phyloP scores from a whole-genome alignment of 2,888 invertebrate genomes.

The Epinotia nisella region DNA sequence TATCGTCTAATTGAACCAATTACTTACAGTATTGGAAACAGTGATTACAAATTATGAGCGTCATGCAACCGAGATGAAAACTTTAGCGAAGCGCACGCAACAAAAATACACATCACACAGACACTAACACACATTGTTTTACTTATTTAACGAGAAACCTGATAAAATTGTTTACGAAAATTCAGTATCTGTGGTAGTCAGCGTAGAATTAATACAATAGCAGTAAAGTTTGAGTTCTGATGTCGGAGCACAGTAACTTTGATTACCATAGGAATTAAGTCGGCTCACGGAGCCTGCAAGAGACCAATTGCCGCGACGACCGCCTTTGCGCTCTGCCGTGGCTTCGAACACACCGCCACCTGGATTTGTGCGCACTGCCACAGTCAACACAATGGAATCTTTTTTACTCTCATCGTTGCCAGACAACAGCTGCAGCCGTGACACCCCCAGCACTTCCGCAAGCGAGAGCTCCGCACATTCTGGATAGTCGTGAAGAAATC shows the following conservation, averaged over 20 bases:
- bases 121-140: background rate
- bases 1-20: constrained; percentile 17
- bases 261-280: background rate
- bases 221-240: constrained; percentile 2
- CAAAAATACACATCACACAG: background rate
- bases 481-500: background rate
- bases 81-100: background rate
- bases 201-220: constrained; percentile 4
- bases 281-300: constrained; percentile 5
- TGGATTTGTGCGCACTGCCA: constrained; percentile 88
- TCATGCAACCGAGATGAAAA: background rate
- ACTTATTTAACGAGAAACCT: too few species aligned
- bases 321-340: constrained; percentile 78
- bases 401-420: background rate
- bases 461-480: background rate
- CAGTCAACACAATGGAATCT: constrained; percentile 56
- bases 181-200: background rate
- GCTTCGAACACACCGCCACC: constrained; percentile 90
- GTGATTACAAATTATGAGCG: constrained; percentile 20
- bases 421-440: background rate
- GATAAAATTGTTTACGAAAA: background rate
- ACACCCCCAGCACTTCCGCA: background rate
- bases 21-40: constrained; percentile 4
- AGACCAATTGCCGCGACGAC: background rate
- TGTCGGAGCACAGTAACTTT: background rate